phyloP scores from a whole-genome alignment of 2,797 vertebrate species.

The Halcyon leucocephala region DNA sequence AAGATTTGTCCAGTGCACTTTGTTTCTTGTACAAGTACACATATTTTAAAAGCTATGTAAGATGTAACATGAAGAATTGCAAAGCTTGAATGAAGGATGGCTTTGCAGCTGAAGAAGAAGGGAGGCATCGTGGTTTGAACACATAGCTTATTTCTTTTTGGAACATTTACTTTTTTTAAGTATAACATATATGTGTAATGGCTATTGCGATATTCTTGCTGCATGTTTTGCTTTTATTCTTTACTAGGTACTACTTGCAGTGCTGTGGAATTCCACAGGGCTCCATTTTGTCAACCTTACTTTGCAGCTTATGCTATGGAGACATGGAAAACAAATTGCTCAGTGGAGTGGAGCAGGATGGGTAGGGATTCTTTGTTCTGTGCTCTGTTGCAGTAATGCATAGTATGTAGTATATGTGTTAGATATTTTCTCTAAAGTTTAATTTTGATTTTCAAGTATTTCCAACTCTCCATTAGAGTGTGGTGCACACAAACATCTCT shows the following conservation, averaged over 20 bases:
- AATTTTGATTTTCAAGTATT: background rate
- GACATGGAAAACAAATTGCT: constrained; percentile 92
- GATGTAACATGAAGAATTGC: background rate
- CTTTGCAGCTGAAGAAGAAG: background rate
- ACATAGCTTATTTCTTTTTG: background rate
- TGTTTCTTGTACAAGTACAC: background rate
- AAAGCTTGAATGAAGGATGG: background rate
- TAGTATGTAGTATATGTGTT: background rate
- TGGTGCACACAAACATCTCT: background rate
- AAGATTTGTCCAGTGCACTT: background rate
- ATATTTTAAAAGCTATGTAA: background rate
- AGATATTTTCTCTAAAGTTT: background rate
- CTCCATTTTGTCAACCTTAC: constrained; percentile 87
- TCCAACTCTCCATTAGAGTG: background rate
- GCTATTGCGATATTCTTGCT: background rate
- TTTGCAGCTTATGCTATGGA: constrained; percentile 94
- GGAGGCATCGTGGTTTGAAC: background rate
- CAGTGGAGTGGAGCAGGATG: constrained; percentile 76
- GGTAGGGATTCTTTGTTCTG: constrained; percentile 75
- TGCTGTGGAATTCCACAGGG: constrained; percentile 92
- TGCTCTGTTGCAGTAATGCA: background rate
- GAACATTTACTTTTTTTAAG: background rate
- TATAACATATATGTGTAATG: too few species aligned
- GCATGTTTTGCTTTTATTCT: background rate
- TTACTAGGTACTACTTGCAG: constrained; percentile 86